phyloP scores from a whole-genome alignment of 2,888 invertebrate genomes.

The Nasonia oneida region DNA sequence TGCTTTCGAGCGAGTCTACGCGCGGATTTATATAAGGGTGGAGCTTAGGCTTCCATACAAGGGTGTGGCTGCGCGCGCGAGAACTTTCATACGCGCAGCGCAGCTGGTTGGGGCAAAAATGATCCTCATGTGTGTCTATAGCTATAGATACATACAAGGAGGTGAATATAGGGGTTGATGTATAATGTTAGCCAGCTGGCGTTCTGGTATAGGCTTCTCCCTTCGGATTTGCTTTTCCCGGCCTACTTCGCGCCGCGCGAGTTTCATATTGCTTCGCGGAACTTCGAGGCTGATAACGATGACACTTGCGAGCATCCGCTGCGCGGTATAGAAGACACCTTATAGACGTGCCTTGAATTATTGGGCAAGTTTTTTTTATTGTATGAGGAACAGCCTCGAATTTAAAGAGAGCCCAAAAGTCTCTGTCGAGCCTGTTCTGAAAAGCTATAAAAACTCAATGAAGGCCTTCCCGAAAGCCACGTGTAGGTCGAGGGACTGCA shows the following conservation, averaged over 20 bases:
- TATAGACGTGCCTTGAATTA: background rate
- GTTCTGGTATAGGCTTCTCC: background rate
- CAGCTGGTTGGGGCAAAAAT: background rate
- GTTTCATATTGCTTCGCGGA: conserved; percentile 21
- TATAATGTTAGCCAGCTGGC: conserved; percentile 35
- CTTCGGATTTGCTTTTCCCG: conserved; percentile 23
- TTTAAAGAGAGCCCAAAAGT: background rate
- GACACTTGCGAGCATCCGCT: background rate
- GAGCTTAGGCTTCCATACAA: conserved; percentile 27
- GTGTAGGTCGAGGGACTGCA: background rate
- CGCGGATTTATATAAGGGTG: conserved; percentile 21
- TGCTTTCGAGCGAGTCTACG: background rate
- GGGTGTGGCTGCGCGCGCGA: conserved; percentile 30
- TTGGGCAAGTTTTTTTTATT: background rate
- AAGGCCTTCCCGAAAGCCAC: conserved; percentile 28
- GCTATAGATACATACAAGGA: background rate
- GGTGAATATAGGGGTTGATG: background rate
- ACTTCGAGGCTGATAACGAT: background rate
- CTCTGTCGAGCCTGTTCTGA: background rate
- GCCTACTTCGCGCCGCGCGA: background rate
- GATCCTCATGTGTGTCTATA: background rate
- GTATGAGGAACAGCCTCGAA: background rate
- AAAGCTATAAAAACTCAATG: conserved; percentile 42
- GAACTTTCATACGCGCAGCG: background rate
- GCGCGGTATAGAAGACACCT: background rate